Conservation (phyloP, 2,888 invertebrate genomes). For the Hydropsyche betteni region DNA sequence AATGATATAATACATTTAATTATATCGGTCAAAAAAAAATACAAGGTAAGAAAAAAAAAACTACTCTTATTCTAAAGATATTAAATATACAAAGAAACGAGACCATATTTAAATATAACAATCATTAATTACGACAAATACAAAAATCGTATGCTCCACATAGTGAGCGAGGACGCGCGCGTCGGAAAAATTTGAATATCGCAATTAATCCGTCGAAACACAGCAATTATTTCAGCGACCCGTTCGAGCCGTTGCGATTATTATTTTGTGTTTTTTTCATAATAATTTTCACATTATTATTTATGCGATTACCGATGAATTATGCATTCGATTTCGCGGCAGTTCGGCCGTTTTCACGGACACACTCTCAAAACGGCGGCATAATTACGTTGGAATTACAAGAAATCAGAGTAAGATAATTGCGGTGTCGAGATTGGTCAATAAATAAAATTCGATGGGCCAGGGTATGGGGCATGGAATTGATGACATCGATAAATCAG, state of each 20-base stretch:
- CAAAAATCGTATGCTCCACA: too few species aligned
- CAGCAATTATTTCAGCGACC: not conserved
- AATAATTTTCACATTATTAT: slow-evolving; percentile 8
- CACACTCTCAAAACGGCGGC: not conserved
- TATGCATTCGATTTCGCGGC: slow-evolving; percentile 19
- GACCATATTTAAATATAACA: not conserved
- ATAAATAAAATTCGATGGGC: slow-evolving; percentile 42
- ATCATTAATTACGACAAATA: not conserved
- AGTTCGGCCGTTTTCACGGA: slow-evolving; percentile 5
- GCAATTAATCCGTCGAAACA: not conserved
- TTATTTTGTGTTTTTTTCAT: not conserved
- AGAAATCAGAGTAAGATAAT: slow-evolving; percentile 26
- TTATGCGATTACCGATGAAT: slow-evolving; percentile 21
- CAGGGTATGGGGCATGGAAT: slow-evolving; percentile 20
- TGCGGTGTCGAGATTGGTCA: slow-evolving; percentile 40
- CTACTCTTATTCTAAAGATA: not conserved
- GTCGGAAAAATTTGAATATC: not conserved
- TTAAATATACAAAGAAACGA: not conserved
- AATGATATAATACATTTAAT: too few species aligned
- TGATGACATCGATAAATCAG: slow-evolving; percentile 46
- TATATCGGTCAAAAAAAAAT: not conserved
- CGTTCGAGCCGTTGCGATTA: not conserved
- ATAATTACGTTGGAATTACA: slow-evolving; percentile 26
- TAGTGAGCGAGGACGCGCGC: too few species aligned
- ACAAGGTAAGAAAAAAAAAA: not conserved